Percentiles rank a stretch among this genome's conserved stretches.
phyloP scores from a whole-genome alignment of 1,140 invertebrate species.

The Druon quercuslanigerum region DNA sequence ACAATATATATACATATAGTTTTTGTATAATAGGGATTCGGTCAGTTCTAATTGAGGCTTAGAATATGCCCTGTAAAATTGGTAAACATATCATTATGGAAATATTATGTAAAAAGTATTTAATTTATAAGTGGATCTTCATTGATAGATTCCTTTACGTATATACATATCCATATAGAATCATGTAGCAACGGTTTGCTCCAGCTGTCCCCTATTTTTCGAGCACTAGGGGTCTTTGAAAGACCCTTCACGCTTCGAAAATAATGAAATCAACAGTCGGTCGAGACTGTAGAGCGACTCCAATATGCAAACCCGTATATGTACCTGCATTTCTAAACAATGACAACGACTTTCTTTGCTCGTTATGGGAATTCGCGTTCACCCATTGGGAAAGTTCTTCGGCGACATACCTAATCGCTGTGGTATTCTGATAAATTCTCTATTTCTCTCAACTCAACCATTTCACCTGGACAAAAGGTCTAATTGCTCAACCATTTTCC shows the following conservation, averaged over 20 bases:
- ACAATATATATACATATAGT: too few relatives aligned
- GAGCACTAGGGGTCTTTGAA: constrained; percentile 1
- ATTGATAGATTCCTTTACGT: neutral
- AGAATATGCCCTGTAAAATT: too few relatives aligned
- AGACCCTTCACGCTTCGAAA: neutral
- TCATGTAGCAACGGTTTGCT: constrained; percentile 8
- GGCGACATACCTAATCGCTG: constrained; percentile 1
- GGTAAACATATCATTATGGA: too few relatives aligned
- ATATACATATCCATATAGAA: neutral
- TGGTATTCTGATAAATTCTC: neutral
- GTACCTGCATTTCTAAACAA: constrained; percentile 24
- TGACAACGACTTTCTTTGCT: constrained; percentile 2
- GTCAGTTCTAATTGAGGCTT: too few relatives aligned
- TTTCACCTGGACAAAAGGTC: neutral
- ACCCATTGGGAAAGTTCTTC: constrained; percentile 9
- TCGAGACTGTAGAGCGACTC: constrained; percentile 1
- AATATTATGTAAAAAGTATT: too few relatives aligned
- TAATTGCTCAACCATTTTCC: too few relatives aligned
- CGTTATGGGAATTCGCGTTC: constrained; percentile 10
- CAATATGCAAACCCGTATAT: constrained; percentile 14
- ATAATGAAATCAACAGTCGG: constrained; percentile 27
- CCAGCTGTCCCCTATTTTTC: constrained; percentile 20
- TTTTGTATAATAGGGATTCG: too few relatives aligned
- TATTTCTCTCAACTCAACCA: neutral
- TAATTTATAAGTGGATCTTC: too few relatives aligned